These are phyloP conservation scores for Drosophila ficusphila DNA, from an alignment of 1,140 invertebrate species.

Conservation along the genomic window DNA sequence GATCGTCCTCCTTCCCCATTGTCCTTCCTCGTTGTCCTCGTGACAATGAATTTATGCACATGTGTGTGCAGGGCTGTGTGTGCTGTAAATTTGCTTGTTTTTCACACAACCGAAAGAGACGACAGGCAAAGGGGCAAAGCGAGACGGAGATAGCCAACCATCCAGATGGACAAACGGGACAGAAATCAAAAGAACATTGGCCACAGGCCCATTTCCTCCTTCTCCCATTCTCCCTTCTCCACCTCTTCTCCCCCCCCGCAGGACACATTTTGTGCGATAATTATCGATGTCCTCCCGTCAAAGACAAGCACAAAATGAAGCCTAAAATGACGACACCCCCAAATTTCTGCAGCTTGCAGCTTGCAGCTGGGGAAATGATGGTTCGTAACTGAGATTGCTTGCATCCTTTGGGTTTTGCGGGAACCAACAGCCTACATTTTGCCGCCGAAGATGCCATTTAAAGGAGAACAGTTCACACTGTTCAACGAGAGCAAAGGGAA, in stretches of 20 bases:
- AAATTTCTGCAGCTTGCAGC: slow-evolving; percentile 8
- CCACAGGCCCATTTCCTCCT: slow-evolving; percentile 31
- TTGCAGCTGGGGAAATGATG: slow-evolving; percentile 9
- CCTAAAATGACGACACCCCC: slow-evolving; percentile 49
- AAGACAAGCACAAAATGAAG: slow-evolving; percentile 44
- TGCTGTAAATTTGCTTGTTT: slow-evolving; percentile 56
- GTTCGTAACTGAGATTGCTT: slow-evolving; percentile 40
- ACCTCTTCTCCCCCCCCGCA: slow-evolving; percentile 1
- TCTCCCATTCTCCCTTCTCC: not conserved
- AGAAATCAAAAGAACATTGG: slow-evolving; percentile 57
- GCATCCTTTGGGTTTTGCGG: slow-evolving; percentile 21
- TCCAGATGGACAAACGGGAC: slow-evolving; percentile 30
- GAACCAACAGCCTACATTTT: not conserved
- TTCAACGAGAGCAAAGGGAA: no score
- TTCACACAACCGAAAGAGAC: slow-evolving; percentile 18
- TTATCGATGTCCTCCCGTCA: slow-evolving; percentile 67
- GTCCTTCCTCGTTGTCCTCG: slow-evolving; percentile 31
- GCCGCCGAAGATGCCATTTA: slow-evolving; percentile 7
- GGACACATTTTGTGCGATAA: slow-evolving; percentile 66
- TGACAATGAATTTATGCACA: slow-evolving; percentile 79
- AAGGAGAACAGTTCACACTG: not conserved
- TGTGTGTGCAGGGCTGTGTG: slow-evolving; percentile 44
- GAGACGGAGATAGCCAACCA: not conserved
- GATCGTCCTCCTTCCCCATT: no score
- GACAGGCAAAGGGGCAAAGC: not conserved